Conservation (phyloP, 2,797 vertebrate species). For the Chiroxiphia lanceolata region DNA sequence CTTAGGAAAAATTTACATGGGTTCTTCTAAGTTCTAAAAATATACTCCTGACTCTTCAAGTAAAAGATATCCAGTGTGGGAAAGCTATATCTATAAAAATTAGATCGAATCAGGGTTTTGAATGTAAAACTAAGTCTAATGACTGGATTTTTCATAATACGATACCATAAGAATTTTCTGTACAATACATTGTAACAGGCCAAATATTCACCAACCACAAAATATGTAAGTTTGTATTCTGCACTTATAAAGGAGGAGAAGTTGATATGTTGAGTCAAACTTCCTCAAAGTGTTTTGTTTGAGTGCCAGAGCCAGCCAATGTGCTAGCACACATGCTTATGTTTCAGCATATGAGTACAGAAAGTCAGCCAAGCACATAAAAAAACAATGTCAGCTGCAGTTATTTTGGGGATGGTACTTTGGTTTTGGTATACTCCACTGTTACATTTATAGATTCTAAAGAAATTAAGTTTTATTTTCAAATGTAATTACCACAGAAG, state of each 20-base stretch:
- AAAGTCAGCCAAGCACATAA: background rate
- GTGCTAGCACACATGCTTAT: background rate
- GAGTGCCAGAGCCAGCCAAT: background rate
- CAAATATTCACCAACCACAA: background rate
- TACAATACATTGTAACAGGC: background rate
- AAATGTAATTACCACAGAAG: background rate
- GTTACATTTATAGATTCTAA: background rate
- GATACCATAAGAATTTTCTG: background rate
- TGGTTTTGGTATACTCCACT: background rate
- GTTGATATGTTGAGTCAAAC: background rate
- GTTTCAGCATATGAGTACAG: background rate
- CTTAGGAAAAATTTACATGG: background rate
- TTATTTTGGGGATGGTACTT: background rate
- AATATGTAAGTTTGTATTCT: background rate
- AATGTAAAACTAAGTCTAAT: background rate
- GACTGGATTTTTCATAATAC: background rate
- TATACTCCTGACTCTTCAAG: background rate
- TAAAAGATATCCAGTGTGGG: background rate
- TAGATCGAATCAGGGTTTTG: background rate
- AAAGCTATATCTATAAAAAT: background rate
- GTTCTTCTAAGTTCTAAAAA: background rate
- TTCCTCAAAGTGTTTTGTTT: background rate
- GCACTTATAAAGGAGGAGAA: background rate
- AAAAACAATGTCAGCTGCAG: background rate
- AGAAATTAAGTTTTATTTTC: background rate